phyloP scores from a whole-genome alignment of 37 sponge, comb jelly and placozoan species.

The Amphimedon queenslandica region DNA sequence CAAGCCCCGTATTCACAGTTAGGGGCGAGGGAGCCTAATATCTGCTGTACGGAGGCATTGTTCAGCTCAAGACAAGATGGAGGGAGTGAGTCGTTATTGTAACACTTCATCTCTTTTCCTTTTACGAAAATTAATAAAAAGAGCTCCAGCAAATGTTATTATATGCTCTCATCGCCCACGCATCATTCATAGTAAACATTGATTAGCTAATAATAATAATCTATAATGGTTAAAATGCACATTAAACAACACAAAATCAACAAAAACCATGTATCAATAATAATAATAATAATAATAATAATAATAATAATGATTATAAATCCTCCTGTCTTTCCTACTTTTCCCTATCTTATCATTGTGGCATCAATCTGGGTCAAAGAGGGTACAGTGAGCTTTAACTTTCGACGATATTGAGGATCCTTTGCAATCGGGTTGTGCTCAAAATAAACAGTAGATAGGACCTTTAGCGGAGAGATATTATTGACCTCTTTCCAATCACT shows the following conservation, averaged over 20 bases:
- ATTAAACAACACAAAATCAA: no score
- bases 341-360: slow-evolving; percentile 32
- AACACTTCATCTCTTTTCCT: no score
- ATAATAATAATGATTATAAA: no score
- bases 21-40: not conserved
- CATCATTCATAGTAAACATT: no score
- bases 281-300: no score
- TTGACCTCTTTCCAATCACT: slow-evolving; percentile 63
- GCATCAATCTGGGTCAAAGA: slow-evolving; percentile 86
- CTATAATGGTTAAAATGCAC: no score
- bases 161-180: no score
- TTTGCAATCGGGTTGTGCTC: slow-evolving; percentile 78
- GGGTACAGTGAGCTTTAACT: slow-evolving; percentile 68
- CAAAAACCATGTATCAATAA: no score
- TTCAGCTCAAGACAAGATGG: not conserved
- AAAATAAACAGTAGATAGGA: slow-evolving; percentile 77
- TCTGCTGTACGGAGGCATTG: not conserved
- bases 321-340: no score
- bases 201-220: no score
- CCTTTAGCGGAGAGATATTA: slow-evolving; percentile 17
- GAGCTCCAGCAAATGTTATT: no score
- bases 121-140: no score
- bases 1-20: slow-evolving; percentile 4
- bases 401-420: slow-evolving; percentile 69
- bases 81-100: not conserved